Conservation (phyloP, 2,113 vertebrate genomes). For the Rhynchomys soricoides region DNA sequence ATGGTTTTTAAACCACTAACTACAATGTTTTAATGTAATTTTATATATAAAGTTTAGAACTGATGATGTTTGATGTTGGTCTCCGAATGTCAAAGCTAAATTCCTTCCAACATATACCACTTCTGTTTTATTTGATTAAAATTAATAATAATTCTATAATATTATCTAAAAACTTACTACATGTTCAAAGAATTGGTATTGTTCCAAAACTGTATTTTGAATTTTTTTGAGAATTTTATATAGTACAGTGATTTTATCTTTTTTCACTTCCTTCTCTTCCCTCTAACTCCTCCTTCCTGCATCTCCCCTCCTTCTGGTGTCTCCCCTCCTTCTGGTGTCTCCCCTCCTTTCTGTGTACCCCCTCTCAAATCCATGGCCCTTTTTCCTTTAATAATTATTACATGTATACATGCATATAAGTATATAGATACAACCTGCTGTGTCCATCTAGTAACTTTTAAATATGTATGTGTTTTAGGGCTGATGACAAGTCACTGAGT, state of each 20-base stretch:
- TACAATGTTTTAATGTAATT: conserved; percentile 5
- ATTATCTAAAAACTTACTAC: background rate
- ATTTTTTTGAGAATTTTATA: background rate
- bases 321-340: no score
- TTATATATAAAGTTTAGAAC: background rate
- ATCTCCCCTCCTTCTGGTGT: background rate
- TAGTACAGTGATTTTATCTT: background rate
- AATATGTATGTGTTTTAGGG: background rate
- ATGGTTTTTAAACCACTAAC: background rate
- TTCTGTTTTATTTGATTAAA: background rate
- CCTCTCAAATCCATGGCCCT: background rate
- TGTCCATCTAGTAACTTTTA: background rate
- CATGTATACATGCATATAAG: background rate
- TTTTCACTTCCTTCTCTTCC: background rate
- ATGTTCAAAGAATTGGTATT: background rate
- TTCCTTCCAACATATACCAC: background rate
- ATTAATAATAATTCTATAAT: conserved; percentile 3
- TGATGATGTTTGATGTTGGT: background rate
- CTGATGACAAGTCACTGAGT: background rate
- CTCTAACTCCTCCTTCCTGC: background rate
- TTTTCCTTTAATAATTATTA: background rate
- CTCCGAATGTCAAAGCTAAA: conserved; percentile 2
- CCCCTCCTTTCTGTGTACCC: background rate
- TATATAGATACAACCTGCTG: background rate
- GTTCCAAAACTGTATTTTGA: background rate